Evolutionary conservation across 2,797 vertebrate genomes (phyloP), one percentile per base, ranked within the genome.

Genomic region (Phoebastria nigripes): DNA sequence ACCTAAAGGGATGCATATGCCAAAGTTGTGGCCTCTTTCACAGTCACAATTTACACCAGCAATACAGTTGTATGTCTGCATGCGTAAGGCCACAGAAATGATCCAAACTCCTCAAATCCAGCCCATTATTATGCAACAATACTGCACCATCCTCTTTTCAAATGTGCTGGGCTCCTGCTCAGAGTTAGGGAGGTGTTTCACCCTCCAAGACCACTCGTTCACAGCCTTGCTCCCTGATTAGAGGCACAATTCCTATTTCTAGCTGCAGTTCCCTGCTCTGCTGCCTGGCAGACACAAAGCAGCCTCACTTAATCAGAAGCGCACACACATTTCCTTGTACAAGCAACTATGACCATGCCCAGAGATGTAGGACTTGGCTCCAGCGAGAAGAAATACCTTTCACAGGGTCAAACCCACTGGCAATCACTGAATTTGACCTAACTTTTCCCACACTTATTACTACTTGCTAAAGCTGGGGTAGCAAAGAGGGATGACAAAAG

Each of bases 1-100:
- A 88, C 41, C 41, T 52, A 81, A 93, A 82, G 55, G 71, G 62
- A 85, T 58, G 28, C 61, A 83, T 58, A 83, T 63, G 85, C 52
- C 49, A 56, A 69, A 79, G 37, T 3, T 89, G 63, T 67, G 58
- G 63, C 63, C 84, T 86, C 39, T 82, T 74, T 54, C 71, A 87
- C 82, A 80, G 89, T 16, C 85, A 66, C 46, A 59, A 39, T 62
- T 56, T 29, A 58, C 39, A 72, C 17, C 39, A 69, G 74, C 61
- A 85, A 39, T 35, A 61, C 29, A 42, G 29, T n/a, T 78, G 41
- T 33, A 73, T 0, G 54, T 52, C 61, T 58, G 69, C 72, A 29
- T 11, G 56, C 0, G 0, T 72, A 83, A 72, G 61, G 74, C 59
- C 93, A 59, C 42, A 55, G 72, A 47, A 86, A 74, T 1, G 25